Conservation (phyloP, 2,797 vertebrate genomes). For the Phoxinus dragarum region DNA sequence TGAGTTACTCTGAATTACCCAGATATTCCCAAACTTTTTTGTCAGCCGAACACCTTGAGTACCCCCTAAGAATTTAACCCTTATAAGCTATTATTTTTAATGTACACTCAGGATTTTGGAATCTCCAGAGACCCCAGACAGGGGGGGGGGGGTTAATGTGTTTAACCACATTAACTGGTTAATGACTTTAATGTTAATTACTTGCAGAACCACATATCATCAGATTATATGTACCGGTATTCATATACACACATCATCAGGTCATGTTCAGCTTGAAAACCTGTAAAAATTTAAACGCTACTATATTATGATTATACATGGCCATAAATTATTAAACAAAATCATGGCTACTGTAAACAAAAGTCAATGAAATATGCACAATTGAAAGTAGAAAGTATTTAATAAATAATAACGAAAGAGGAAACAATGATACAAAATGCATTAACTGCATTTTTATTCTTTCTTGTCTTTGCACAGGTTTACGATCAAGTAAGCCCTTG, state of each 20-base stretch:
- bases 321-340: neutral
- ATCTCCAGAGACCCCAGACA: no score
- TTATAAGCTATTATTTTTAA: no score
- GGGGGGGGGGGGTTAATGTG: no score
- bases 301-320: neutral
- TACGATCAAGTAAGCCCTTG: conserved; percentile 91
- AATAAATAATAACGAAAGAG: neutral
- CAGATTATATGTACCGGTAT: no score
- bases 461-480: conserved; percentile 73
- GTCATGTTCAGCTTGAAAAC: no score
- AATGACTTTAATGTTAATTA: neutral
- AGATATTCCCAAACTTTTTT: neutral
- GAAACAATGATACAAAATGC: neutral
- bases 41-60: neutral
- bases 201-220: neutral
- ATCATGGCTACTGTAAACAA: neutral
- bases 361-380: neutral
- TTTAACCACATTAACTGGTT: neutral
- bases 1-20: neutral
- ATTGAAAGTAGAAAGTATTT: neutral
- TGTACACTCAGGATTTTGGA: no score
- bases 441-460: neutral
- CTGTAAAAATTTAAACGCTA: neutral
- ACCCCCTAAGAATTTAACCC: neutral
- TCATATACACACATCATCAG: no score